These are phyloP conservation scores for Acanthosepion esculentum DNA, from an alignment of 2,888 invertebrate species.

Conservation along the genomic window DNA sequence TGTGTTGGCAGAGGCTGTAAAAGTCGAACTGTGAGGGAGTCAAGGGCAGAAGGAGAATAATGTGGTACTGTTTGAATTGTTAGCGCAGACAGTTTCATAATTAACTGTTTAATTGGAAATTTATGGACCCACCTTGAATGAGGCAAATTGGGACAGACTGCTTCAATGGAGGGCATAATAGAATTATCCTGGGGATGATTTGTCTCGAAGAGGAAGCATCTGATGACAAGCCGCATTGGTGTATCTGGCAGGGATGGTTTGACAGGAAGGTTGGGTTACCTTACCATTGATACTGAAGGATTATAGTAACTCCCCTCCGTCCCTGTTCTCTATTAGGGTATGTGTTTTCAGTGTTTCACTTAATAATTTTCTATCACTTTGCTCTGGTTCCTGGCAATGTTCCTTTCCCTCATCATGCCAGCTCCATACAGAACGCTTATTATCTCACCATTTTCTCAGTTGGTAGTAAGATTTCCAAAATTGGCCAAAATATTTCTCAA, in stretches of 20 bases:
- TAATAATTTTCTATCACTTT: neutral
- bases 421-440: neutral
- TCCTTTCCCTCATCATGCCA: neutral
- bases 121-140: constrained; percentile 33
- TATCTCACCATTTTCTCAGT: neutral
- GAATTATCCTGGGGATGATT: neutral
- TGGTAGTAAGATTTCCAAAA: neutral
- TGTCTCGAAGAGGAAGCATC: neutral
- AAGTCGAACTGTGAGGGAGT: neutral
- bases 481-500: neutral
- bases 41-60: neutral
- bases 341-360: neutral
- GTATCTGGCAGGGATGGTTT: neutral
- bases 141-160: neutral
- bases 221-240: neutral
- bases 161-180: neutral
- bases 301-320: neutral
- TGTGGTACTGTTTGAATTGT: neutral
- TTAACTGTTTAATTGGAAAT: constrained; percentile 1
- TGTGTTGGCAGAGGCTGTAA: neutral
- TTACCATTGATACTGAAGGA: neutral
- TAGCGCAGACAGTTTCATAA: neutral
- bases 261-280: neutral
- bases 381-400: neutral
- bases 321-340: neutral